Evolutionary conservation across 2,888 invertebrate genomes (phyloP).

Genomic region (Ligdia adustata): DNA sequence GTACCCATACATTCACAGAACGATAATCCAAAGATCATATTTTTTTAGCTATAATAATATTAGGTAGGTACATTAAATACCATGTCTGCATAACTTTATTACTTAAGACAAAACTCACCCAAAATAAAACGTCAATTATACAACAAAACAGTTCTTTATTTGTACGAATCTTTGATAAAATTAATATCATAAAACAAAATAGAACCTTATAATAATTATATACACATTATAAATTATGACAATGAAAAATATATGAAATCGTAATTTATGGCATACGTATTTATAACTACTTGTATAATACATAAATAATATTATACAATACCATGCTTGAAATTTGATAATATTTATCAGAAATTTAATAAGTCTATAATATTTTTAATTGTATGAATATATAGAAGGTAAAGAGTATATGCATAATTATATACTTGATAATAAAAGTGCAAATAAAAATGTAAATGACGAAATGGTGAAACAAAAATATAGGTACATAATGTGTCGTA

Average conservation of each 20-base stretch:
- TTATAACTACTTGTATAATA: background rate
- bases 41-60: no score
- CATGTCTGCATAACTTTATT: no score
- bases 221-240: conserved; percentile 18
- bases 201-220: conserved; percentile 14
- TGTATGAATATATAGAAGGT: background rate
- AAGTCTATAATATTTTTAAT: no score
- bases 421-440: conserved; percentile 2
- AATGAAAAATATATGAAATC: conserved; percentile 13
- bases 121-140: no score
- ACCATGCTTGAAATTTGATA: background rate
- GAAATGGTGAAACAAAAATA: conserved; percentile 30
- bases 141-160: conserved; percentile 71
- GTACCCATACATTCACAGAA: no score
- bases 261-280: background rate
- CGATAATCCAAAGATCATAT: no score
- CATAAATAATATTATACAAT: background rate
- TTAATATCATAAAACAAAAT: conserved; percentile 18
- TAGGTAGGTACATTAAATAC: no score
- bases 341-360: background rate
- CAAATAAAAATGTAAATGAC: conserved; percentile 11
- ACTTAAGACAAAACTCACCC: no score
- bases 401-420: background rate
- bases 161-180: conserved; percentile 65
- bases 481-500: conserved; percentile 16